Percentiles rank a stretch among this genome's conserved stretches.
phyloP scores from a whole-genome alignment of 2,797 vertebrate genomes.

The Epinephelus malabaricus region DNA sequence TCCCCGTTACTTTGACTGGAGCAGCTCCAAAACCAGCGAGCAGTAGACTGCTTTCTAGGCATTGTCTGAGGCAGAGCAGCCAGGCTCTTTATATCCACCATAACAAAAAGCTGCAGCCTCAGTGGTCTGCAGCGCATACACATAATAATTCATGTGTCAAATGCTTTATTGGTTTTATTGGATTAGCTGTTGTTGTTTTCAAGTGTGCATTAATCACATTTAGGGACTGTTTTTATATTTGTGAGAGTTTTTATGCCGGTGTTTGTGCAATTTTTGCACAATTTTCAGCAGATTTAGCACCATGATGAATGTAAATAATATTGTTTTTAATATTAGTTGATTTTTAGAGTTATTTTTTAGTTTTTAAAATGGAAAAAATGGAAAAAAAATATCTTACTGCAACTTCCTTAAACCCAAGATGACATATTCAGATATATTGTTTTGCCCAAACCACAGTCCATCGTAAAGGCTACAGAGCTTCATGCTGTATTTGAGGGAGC shows the following conservation, averaged over 20 bases:
- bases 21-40: constrained; percentile 66
- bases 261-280: not conserved
- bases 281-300: not conserved
- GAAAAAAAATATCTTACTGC: no score
- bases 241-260: not conserved
- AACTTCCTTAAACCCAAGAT: no score
- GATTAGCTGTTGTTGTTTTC: constrained; percentile 2
- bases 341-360: constrained; percentile 6
- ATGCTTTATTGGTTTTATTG: constrained; percentile 15
- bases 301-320: not conserved
- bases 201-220: constrained; percentile 1
- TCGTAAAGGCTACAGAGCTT: no score
- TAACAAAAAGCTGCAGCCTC: constrained; percentile 35
- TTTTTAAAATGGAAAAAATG: no score
- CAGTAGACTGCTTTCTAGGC: constrained; percentile 57
- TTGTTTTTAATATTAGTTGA: not conserved
- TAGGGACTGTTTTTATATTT: constrained; percentile 4
- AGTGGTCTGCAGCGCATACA: constrained; percentile 11
- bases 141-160: not conserved
- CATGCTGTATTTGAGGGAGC: no score
- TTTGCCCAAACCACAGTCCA: no score
- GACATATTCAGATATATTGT: no score
- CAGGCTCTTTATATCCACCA: constrained; percentile 29
- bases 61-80: constrained; percentile 61
- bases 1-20: constrained; percentile 70